Evolutionary conservation across 2,113 vertebrate species (phyloP).

Genomic region (Girardinichthys multiradiatus): DNA sequence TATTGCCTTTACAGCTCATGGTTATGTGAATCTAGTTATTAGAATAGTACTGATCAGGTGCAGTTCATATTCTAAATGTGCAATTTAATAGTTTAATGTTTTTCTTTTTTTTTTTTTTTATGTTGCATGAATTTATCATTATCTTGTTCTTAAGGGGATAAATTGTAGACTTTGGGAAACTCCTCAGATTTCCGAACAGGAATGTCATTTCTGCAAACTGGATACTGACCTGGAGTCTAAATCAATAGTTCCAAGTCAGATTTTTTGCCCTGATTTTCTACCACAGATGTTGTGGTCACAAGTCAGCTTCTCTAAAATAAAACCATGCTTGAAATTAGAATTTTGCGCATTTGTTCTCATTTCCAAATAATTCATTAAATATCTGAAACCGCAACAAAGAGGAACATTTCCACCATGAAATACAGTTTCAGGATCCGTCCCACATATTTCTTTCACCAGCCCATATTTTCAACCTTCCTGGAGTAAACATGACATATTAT

Average conservation of each 20-base stretch:
- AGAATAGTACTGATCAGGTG: background rate
- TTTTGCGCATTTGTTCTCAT: background rate
- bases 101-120: background rate
- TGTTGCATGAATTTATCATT: no score
- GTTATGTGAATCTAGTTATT: background rate
- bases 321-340: constrained; percentile 21
- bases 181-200: background rate
- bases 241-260: background rate
- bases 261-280: constrained; percentile 13
- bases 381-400: background rate
- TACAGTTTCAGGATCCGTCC: background rate
- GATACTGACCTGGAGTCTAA: background rate
- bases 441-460: background rate
- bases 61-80: background rate
- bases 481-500: background rate
- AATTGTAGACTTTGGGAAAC: background rate
- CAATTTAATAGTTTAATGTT: background rate
- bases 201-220: background rate
- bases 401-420: background rate
- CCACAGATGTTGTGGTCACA: constrained; percentile 31
- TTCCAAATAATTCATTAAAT: background rate
- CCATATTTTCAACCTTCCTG: background rate
- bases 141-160: background rate
- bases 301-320: background rate
- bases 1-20: background rate